Percentiles rank a stretch among this genome's conserved stretches.
phyloP scores from a whole-genome alignment of 2,113 vertebrate genomes.

The Siniperca chuatsi region DNA sequence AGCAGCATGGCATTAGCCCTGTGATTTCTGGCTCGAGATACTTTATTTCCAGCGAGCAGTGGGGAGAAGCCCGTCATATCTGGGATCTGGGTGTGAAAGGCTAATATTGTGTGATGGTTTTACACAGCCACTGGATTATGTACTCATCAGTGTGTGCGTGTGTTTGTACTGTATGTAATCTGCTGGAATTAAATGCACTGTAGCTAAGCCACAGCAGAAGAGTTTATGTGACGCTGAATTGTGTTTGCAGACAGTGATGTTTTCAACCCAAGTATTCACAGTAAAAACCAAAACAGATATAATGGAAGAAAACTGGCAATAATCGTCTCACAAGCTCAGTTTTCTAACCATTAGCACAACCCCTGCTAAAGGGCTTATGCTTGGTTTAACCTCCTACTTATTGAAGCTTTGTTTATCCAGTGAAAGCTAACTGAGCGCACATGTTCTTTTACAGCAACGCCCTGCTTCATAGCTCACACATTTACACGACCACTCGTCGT shows the following conservation, averaged over 20 bases:
- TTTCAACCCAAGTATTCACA: background rate
- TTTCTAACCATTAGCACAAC: background rate
- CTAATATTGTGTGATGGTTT: constrained; percentile 16
- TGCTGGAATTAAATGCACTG: constrained; percentile 34
- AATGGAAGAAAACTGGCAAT: constrained; percentile 11
- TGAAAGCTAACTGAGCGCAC: constrained; percentile 26
- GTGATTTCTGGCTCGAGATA: background rate
- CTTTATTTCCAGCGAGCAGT: constrained; percentile 3
- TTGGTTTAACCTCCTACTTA: constrained; percentile 29
- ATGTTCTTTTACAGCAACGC: constrained; percentile 13
- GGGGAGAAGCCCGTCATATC: background rate
- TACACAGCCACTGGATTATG: constrained; percentile 37
- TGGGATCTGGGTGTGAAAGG: constrained; percentile 43
- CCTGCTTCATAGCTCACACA: constrained; percentile 1
- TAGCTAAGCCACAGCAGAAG: background rate
- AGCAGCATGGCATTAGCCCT: background rate
- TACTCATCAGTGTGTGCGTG: background rate
- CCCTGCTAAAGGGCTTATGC: background rate
- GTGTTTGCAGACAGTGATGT: constrained; percentile 5
- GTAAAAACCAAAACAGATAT: background rate
- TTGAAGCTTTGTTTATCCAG: constrained; percentile 42
- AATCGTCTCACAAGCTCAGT: background rate
- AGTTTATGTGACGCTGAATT: background rate
- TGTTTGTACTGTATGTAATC: constrained; percentile 28
- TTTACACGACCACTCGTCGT: background rate